These are phyloP conservation scores for Megaceryle maxima DNA, from an alignment of 2,113 vertebrate genomes.

Conservation along the genomic window DNA sequence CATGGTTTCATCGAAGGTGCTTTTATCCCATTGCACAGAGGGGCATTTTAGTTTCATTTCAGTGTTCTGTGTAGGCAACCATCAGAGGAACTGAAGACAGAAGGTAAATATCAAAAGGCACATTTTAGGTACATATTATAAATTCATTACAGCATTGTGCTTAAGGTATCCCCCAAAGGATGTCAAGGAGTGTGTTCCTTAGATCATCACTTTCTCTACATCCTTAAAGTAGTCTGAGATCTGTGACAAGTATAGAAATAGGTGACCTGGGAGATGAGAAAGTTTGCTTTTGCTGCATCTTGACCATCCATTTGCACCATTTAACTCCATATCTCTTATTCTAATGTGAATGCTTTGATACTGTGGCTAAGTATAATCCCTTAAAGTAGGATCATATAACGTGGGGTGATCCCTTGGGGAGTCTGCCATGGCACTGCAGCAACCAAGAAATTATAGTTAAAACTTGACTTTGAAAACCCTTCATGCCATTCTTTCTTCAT, in stretches of 20 bases:
- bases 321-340: neutral
- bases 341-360: neutral
- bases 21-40: neutral
- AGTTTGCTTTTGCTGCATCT: neutral
- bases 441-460: neutral
- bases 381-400: neutral
- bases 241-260: neutral
- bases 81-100: neutral
- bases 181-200: neutral
- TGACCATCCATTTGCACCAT: neutral
- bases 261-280: neutral
- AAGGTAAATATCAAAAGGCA: neutral
- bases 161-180: neutral
- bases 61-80: neutral
- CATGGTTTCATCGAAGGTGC: neutral
- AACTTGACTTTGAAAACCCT: neutral
- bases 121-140: neutral
- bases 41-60: neutral
- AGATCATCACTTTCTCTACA: neutral
- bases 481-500: fast-evolving
- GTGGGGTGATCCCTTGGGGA: neutral
- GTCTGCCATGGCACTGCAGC: neutral
- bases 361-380: neutral
- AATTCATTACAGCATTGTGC: neutral
- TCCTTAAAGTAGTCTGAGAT: neutral